Evolutionary conservation across 2,888 invertebrate genomes (phyloP), one percentile per base, ranked within the genome.

Genomic region (Ectemnius continuus): DNA sequence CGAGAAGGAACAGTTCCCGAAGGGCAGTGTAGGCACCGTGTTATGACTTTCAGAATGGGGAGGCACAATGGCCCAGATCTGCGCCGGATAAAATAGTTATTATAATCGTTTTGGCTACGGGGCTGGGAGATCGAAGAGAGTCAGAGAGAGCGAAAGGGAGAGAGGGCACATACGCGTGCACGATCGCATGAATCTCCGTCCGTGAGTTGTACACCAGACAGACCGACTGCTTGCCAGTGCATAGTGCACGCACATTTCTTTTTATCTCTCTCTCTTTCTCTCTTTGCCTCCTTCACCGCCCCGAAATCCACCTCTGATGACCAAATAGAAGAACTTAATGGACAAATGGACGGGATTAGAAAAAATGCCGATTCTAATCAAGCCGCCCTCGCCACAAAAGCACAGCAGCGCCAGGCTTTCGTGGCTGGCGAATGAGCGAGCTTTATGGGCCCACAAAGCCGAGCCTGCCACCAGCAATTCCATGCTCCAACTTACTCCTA

Each of bases 81-180:
- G 84, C 86, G 86, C 87, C 86, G 88, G 90, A 91, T 90, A 91
- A 91, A 91, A 90, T 90, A 90, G 90, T 90, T 90, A 90, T 91
- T 90, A 90, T 90, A 90, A 90, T 90, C 89, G 88, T 89, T 88
- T 88, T 88, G 87, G 86, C 84, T 84, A 82, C 84, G 86, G 81
- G 74, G 60, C 64, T 68, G 73, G 82, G 82, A 78, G 82, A 83
- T 67, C 48, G 11, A 46, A 45, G 36, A 69, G 58, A 16, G 57
- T 70, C 61, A 59, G 62, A 58, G 62, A 67, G 62, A 67, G 36
- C 52, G 45, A 63, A 26, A n/a, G 13, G 48, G 20, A 57, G 46
- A 63, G n/a, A 48, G 45, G 45, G 47, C 59, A 48, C 60, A 59
- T 47, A 60, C 46, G 36, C 48, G 47, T 11, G 56, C 45, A 14